Evolutionary conservation across 2,888 invertebrate species (phyloP).

Genomic region (Acronicta leporina): DNA sequence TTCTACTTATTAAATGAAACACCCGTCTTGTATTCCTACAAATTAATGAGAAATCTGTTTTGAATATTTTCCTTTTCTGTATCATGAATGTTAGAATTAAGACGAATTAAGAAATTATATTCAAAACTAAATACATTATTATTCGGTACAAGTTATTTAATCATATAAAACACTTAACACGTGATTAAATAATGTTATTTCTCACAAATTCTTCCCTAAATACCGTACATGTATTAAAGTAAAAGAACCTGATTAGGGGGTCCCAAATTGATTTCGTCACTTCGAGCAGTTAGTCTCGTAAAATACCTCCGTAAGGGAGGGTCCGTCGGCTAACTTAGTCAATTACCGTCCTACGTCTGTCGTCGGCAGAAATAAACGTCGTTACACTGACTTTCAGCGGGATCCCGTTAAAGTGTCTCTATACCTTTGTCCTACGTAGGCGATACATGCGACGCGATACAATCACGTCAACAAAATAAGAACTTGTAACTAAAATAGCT

Average conservation of each 20-base stretch:
- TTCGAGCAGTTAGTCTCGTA: conserved; percentile 16
- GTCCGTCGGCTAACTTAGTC: conserved; percentile 50
- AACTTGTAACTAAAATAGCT: neutral
- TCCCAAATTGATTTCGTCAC: conserved; percentile 45
- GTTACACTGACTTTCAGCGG: conserved; percentile 36
- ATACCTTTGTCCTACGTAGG: conserved; percentile 2
- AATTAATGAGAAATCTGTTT: conserved; percentile 10
- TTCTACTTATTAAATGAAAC: conserved; percentile 12
- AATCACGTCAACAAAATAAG: no score
- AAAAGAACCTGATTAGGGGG: conserved; percentile 24
- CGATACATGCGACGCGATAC: neutral
- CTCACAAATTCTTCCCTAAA: neutral
- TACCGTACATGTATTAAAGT: neutral
- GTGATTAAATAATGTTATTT: no score
- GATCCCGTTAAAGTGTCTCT: conserved; percentile 36
- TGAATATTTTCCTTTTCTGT: conserved; percentile 1
- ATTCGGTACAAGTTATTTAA: no score
- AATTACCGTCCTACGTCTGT: conserved; percentile 52
- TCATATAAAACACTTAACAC: no score
- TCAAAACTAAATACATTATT: no score
- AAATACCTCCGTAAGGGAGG: conserved; percentile 33
- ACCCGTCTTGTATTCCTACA: conserved; percentile 3
- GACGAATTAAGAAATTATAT: no score
- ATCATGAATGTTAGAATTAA: neutral
- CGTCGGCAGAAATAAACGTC: conserved; percentile 50